A percentile compares a stretch with the other conserved stretches of the same genome.
Evolutionary conservation across 2,888 invertebrate species (phyloP).

Genomic region (Anoplius nigerrimus): DNA sequence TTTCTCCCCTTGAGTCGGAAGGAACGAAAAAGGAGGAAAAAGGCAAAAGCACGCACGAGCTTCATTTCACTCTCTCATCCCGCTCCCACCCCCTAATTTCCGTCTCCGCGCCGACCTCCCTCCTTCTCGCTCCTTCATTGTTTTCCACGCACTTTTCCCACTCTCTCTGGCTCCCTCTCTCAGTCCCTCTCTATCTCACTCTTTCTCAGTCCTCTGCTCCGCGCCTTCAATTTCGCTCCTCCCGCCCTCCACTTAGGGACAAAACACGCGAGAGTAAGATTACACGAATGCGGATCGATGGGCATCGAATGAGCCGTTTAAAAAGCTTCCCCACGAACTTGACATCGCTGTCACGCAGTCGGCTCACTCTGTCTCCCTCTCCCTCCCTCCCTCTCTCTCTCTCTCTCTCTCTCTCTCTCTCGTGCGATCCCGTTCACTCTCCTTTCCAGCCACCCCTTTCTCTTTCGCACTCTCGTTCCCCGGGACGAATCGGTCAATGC

Average conservation of each 20-base stretch:
- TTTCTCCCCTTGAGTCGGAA: constrained; percentile 7
- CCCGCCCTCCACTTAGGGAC: not conserved
- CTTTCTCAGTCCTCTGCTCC: not conserved
- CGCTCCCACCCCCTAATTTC: too few relatives aligned
- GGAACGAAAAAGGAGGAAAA: too few relatives aligned
- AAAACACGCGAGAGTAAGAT: constrained; percentile 40
- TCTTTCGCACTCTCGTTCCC: not conserved
- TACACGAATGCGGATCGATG: constrained; percentile 44
- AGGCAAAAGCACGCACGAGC: constrained; percentile 25
- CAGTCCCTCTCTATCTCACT: not conserved
- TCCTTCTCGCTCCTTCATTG: too few relatives aligned
- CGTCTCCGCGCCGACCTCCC: too few relatives aligned
- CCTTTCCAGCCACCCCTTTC: too few relatives aligned
- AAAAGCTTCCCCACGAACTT: constrained; percentile 49
- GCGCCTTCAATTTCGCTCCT: not conserved
- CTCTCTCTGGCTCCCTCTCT: too few relatives aligned
- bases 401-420: too few relatives aligned
- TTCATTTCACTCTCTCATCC: too few relatives aligned
- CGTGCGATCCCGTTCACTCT: too few relatives aligned
- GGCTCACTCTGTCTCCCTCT: too few relatives aligned
- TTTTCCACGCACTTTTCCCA: too few relatives aligned
- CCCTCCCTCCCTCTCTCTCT: too few relatives aligned
- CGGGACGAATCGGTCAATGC: constrained; percentile 46
- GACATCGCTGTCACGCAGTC: constrained; percentile 34
- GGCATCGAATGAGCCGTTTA: constrained; percentile 43